These are phyloP conservation scores for Clamator glandarius DNA, from an alignment of 2,797 vertebrate genomes.

Conservation along the genomic window DNA sequence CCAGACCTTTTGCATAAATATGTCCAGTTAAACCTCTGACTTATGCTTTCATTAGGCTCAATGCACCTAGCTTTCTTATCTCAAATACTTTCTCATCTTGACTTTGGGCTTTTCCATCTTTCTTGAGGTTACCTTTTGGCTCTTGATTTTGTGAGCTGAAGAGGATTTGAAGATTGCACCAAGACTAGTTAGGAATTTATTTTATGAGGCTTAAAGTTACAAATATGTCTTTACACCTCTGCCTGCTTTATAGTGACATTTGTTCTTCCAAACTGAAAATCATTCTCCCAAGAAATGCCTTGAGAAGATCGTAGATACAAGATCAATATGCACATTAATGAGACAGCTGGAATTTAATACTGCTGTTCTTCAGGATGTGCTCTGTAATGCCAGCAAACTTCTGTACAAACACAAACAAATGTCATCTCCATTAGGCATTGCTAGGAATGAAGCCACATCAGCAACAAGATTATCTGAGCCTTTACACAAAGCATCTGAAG, in stretches of 20 bases:
- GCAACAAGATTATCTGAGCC: not conserved
- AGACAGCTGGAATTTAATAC: not conserved
- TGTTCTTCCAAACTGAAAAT: constrained; percentile 22
- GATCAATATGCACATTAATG: not conserved
- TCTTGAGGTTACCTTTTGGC: not conserved
- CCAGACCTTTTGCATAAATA: not conserved
- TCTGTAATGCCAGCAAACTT: not conserved
- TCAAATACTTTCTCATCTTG: not conserved
- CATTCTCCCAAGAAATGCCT: not conserved
- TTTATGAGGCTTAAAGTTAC: not conserved
- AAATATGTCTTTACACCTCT: not conserved
- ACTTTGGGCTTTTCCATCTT: not conserved
- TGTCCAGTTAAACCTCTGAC: not conserved
- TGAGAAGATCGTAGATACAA: not conserved
- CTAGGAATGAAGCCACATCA: not conserved
- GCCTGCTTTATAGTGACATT: not conserved
- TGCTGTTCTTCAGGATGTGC: not conserved
- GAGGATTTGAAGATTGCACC: not conserved
- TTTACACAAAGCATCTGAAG: not conserved
- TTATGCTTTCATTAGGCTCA: not conserved
- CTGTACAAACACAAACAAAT: not conserved
- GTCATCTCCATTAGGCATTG: not conserved
- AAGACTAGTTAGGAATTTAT: not conserved
- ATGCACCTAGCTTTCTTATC: not conserved
- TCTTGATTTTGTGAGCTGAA: not conserved